Evolutionary conservation across 1,140 invertebrate species (phyloP), one percentile per base, ranked within the genome.

Genomic region (Pinna nobilis): DNA sequence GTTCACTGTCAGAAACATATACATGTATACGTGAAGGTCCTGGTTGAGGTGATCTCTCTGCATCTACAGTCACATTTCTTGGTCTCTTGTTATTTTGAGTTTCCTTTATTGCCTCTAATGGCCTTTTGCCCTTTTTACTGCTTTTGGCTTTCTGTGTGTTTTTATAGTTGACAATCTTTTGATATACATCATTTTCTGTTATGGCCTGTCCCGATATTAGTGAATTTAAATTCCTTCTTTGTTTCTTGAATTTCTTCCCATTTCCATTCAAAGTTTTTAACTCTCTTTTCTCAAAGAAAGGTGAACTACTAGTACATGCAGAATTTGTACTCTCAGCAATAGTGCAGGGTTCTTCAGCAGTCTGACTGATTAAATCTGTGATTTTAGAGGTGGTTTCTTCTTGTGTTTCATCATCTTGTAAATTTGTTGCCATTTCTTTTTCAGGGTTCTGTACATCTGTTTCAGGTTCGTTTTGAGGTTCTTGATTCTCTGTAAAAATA

Each of bases 141-240:
- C n/a, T 53, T 33, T n/a, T 9, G n/a, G 13, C 11, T 18, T 4
- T 30, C 35, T 65, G 11, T 28, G n/a, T 15, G 33, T 72, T 15
- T 70, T 44, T 18, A 35, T 70, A 37, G 1, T 60, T 64, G 3
- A 28, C 1, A 20, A 13, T 18, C 28, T 51, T 51, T 11, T 18
- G 20, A 11, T 18, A 23, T 51, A 9, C 7, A 51, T 32, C 32
- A 18, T 32, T 32, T 50, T 18, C 49, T 13, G 18, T 59, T 23
- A 59, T 74, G 67, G 47, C 37, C 71, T 7, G 30, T n/a, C n/a
- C 23, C 3, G 60, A 23, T 30, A 59, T 60, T 37, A 55, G 64
- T 47, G 71, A 33, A 23, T 68, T 64, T 68, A 74, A 67, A 35
- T 49, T 74, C 44, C 33, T 68, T n/a, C n/a, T n/a, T n/a, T n/a